Conservation (phyloP, 1,140 invertebrate species). For the Panonychus citri region DNA sequence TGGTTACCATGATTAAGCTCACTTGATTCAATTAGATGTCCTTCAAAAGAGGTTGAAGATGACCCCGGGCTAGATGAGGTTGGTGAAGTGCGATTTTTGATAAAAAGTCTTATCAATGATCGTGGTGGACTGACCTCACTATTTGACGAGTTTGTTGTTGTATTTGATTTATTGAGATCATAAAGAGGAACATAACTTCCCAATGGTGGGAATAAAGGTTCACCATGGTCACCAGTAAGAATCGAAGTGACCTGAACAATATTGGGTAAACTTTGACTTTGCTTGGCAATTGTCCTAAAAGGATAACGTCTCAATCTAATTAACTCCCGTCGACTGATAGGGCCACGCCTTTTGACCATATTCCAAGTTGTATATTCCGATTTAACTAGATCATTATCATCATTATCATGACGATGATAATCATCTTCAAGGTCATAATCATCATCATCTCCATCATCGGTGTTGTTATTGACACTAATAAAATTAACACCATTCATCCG, state of each 20-base stretch:
- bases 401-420: constrained; percentile 3
- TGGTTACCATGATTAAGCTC: too few relatives aligned
- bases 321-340: too few relatives aligned
- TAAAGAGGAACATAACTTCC: constrained; percentile 30
- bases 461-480: neutral
- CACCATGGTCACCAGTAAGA: neutral
- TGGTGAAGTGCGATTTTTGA: constrained; percentile 36
- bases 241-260: constrained; percentile 18
- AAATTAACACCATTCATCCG: too few relatives aligned
- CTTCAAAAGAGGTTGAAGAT: neutral
- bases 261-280: constrained; percentile 48
- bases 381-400: neutral
- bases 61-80: neutral
- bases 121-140: constrained; percentile 17
- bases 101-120: constrained; percentile 54
- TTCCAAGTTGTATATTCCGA: neutral
- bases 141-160: constrained; percentile 22
- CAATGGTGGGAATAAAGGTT: neutral
- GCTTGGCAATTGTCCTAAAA: neutral
- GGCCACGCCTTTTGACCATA: neutral
- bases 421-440: too few relatives aligned
- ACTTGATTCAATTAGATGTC: neutral
- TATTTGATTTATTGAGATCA: constrained; percentile 30
- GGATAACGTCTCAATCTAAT: neutral
- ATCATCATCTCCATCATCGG: neutral